A percentile compares a stretch with the other conserved stretches of the same genome.
phyloP scores from a whole-genome alignment of 2,113 vertebrate species.

The Hippocampus mohnikei region DNA sequence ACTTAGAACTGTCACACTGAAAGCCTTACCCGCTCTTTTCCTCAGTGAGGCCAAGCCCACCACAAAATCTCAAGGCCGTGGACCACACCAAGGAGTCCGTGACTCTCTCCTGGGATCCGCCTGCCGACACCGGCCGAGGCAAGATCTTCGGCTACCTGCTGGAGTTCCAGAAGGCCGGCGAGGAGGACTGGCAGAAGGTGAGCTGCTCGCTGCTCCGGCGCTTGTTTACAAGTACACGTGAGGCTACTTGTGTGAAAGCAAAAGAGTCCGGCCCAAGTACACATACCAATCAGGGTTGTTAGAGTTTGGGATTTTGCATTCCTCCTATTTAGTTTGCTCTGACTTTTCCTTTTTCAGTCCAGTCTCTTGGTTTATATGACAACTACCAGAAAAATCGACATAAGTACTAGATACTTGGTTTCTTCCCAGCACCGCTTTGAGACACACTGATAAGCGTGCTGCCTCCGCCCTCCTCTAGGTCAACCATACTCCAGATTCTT shows the following conservation, averaged over 20 bases:
- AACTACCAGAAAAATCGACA: too few relatives aligned
- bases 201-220: not conserved
- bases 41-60: slow-evolving; percentile 88
- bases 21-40: not conserved
- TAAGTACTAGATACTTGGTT: too few relatives aligned
- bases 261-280: too few relatives aligned
- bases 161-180: slow-evolving; percentile 91
- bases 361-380: too few relatives aligned
- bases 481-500: slow-evolving; percentile 92
- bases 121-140: slow-evolving; percentile 85
- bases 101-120: slow-evolving; percentile 88
- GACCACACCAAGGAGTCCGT: slow-evolving; percentile 92
- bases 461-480: slow-evolving; percentile 48
- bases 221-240: too few relatives aligned
- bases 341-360: too few relatives aligned
- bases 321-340: too few relatives aligned
- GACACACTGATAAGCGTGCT: not conserved
- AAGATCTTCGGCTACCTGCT: slow-evolving; percentile 96
- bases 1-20: not conserved
- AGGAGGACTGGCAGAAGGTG: slow-evolving; percentile 88
- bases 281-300: too few relatives aligned
- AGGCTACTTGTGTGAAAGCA: too few relatives aligned
- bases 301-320: too few relatives aligned
- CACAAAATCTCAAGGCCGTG: slow-evolving; percentile 80
- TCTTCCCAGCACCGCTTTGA: not conserved